These are phyloP conservation scores for Drosophila lowei DNA, from an alignment of 1,140 invertebrate genomes.

Conservation along the genomic window DNA sequence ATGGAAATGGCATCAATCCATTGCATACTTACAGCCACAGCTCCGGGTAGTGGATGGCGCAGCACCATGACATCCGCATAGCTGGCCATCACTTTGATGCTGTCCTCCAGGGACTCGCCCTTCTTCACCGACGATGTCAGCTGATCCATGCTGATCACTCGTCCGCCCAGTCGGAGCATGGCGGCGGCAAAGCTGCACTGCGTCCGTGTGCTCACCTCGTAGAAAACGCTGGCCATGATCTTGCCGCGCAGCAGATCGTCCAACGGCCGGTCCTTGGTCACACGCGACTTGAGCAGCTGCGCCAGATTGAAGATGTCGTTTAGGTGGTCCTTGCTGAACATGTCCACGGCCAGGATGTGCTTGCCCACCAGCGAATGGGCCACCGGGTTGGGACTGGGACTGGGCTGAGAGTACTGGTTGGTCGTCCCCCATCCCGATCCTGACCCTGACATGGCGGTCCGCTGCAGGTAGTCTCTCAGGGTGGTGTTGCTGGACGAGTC, in stretches of 20 bases:
- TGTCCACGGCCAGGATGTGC: constrained; percentile 92
- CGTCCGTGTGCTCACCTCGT: constrained; percentile 98
- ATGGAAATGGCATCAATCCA: neutral
- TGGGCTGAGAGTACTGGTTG: constrained; percentile 8
- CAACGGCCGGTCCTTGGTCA: constrained; percentile 92
- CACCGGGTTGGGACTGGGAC: constrained; percentile 53
- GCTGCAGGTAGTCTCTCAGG: constrained; percentile 81
- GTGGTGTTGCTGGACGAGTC: constrained; percentile 84
- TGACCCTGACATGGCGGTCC: constrained; percentile 50
- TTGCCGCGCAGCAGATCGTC: constrained; percentile 96
- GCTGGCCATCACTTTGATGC: constrained; percentile 92
- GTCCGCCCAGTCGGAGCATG: constrained; percentile 97
- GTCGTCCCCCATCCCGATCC: too few species aligned
- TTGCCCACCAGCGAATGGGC: constrained; percentile 88
- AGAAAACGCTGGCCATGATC: constrained; percentile 98
- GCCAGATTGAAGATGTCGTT: constrained; percentile 98
- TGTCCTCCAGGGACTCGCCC: constrained; percentile 97
- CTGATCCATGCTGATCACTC: constrained; percentile 94
- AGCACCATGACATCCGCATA: constrained; percentile 97
- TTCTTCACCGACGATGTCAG: constrained; percentile 96
- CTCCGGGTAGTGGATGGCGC: constrained; percentile 96
- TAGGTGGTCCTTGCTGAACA: constrained; percentile 94
- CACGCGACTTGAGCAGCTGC: constrained; percentile 91
- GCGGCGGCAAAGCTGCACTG: constrained; percentile 97
- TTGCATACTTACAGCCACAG: constrained; percentile 89